phyloP scores from a whole-genome alignment of 2,797 vertebrate genomes.

The Pagetopsis macropterus region DNA sequence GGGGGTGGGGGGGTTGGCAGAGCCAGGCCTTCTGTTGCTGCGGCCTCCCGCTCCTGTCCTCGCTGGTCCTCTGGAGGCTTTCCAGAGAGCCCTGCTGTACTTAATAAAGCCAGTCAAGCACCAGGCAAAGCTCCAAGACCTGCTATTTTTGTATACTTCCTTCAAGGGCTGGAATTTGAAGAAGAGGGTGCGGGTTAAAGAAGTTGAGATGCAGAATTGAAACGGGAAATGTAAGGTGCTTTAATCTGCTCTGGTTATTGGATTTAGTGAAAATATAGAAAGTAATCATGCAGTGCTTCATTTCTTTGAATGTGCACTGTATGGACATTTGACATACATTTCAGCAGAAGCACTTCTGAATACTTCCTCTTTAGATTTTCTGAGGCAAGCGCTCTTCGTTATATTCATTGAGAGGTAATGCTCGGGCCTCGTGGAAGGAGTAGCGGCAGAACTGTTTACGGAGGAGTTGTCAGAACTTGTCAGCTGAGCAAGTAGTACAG shows the following conservation, averaged over 20 bases:
- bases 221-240: constrained; percentile 44
- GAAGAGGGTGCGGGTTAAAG: constrained; percentile 50
- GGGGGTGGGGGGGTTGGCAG: constrained; percentile 47
- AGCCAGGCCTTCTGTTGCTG: constrained; percentile 76
- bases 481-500: constrained; percentile 55
- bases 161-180: constrained; percentile 79
- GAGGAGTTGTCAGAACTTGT: constrained; percentile 76
- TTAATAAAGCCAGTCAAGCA: constrained; percentile 92
- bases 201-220: constrained; percentile 42
- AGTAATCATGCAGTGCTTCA: constrained; percentile 29
- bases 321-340: constrained; percentile 16
- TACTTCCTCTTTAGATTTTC: constrained; percentile 19
- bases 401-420: constrained; percentile 50
- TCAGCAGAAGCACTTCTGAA: constrained; percentile 31
- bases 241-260: constrained; percentile 40
- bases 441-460: constrained; percentile 68
- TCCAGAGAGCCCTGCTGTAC: constrained; percentile 88
- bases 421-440: constrained; percentile 55
- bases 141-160: constrained; percentile 85
- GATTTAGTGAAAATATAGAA: constrained; percentile 45
- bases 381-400: constrained; percentile 34
- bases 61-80: constrained; percentile 82
- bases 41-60: constrained; percentile 73
- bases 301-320: constrained; percentile 17
- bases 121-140: constrained; percentile 88